Evolutionary conservation across 2,113 vertebrate genomes (phyloP).

Genomic region (Phalacrocorax carbo): DNA sequence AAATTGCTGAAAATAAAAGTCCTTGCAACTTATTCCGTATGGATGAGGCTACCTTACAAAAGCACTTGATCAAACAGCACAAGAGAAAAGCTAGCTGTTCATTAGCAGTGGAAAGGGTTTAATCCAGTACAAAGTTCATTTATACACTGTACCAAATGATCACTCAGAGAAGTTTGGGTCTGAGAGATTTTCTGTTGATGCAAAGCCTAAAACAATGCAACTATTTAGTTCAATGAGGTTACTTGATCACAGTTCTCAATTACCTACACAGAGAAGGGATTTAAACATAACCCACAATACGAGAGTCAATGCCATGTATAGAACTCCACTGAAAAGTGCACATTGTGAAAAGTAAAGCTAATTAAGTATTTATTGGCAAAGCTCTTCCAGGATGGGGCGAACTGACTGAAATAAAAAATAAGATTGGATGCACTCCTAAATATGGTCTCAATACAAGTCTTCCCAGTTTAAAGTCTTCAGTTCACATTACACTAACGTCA

Average conservation of each 20-base stretch:
- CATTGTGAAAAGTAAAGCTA: neutral
- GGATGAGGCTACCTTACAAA: neutral
- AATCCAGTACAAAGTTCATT: neutral
- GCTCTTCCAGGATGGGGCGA: neutral
- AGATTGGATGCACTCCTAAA: neutral
- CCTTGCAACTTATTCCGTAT: neutral
- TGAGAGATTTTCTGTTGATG: neutral
- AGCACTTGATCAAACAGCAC: neutral
- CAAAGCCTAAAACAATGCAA: conserved; percentile 3
- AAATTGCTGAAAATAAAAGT: neutral
- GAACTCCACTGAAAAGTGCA: neutral
- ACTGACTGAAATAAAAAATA: neutral
- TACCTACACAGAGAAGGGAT: neutral
- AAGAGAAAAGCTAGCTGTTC: neutral
- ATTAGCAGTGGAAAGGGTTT: neutral
- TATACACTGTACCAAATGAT: neutral
- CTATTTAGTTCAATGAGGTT: neutral
- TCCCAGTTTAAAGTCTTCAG: neutral
- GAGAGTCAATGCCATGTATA: neutral
- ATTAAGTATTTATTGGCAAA: neutral
- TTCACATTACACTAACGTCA: rapidly evolving
- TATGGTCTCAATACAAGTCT: neutral
- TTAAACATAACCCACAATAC: neutral
- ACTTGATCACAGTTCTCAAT: neutral
- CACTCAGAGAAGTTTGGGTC: neutral